phyloP scores from a whole-genome alignment of 1,140 invertebrate genomes.

The Glomeris maerens region DNA sequence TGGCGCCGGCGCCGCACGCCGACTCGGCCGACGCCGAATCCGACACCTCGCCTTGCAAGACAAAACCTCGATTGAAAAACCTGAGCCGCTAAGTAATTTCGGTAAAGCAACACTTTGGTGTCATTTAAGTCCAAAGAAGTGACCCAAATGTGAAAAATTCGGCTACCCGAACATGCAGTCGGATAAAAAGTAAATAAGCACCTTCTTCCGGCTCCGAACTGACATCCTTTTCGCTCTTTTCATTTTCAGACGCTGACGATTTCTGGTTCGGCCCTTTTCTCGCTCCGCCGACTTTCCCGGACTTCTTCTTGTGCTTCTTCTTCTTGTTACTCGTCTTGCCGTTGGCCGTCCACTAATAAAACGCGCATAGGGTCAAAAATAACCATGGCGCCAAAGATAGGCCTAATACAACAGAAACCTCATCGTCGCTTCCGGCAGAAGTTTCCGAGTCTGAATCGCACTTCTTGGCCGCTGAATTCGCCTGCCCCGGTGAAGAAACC shows the following conservation, averaged over 20 bases:
- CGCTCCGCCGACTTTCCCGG: conserved; percentile 14
- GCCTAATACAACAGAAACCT: conserved; percentile 25
- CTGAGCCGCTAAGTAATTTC: background rate
- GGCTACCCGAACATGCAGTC: background rate
- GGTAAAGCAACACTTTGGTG: no score
- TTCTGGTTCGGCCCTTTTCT: conserved; percentile 37
- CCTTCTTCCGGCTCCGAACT: conserved; percentile 49
- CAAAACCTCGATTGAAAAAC: background rate
- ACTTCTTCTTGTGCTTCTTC: conserved; percentile 34
- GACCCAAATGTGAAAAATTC: no score
- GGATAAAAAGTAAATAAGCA: conserved; percentile 13
- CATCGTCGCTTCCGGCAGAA: conserved; percentile 56
- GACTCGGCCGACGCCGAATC: conserved; percentile 7
- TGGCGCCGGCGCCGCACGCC: conserved; percentile 19
- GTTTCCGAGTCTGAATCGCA: conserved; percentile 43
- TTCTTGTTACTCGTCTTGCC: conserved; percentile 43
- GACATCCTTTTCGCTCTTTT: conserved; percentile 32
- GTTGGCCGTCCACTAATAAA: conserved; percentile 41
- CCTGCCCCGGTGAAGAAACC: no score
- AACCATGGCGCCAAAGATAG: background rate
- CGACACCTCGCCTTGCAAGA: conserved; percentile 9
- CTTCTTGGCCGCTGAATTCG: conserved; percentile 20
- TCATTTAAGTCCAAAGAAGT: no score
- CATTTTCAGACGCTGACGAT: conserved; percentile 38
- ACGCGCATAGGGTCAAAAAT: no score